These are phyloP conservation scores for Tenualosa ilisha DNA, from an alignment of 2,797 vertebrate species.

Conservation along the genomic window DNA sequence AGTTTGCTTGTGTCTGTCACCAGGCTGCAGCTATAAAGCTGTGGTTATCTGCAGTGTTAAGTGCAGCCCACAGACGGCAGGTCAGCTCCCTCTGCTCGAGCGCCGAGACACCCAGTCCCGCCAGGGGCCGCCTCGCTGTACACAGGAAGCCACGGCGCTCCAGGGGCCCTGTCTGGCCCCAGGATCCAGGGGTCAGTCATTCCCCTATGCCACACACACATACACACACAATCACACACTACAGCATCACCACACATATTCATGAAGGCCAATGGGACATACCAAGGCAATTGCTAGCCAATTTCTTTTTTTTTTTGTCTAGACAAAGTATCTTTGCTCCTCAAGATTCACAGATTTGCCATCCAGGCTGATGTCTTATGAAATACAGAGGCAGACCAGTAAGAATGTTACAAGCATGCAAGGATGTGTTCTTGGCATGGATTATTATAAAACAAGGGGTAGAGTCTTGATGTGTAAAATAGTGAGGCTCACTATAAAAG, in stretches of 20 bases:
- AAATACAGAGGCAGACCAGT: neutral
- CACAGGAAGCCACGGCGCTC: slow-evolving; percentile 68
- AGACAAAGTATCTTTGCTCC: slow-evolving; percentile 63
- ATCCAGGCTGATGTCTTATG: neutral
- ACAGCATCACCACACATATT: slow-evolving; percentile 58
- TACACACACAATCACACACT: slow-evolving; percentile 42
- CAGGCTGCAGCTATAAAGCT: slow-evolving; percentile 72
- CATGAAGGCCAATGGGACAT: slow-evolving; percentile 63
- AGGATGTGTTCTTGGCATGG: neutral
- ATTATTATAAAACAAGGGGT: neutral
- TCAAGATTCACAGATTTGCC: slow-evolving; percentile 71
- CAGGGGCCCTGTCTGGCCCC: slow-evolving; percentile 64
- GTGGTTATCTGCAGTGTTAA: slow-evolving; percentile 78
- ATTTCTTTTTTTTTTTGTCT: slow-evolving; percentile 67
- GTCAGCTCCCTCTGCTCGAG: slow-evolving; percentile 62
- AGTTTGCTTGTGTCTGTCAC: slow-evolving; percentile 79
- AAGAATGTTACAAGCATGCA: too few species aligned
- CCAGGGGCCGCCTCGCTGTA: slow-evolving; percentile 54
- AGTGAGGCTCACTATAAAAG: neutral
- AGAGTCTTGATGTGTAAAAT: neutral
- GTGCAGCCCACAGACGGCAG: slow-evolving; percentile 76
- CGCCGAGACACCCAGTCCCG: slow-evolving; percentile 73
- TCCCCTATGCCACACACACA: slow-evolving; percentile 24
- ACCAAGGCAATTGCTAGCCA: slow-evolving; percentile 63
- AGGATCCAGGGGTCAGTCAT: slow-evolving; percentile 34